Conservation (phyloP, 2,888 invertebrate species). For the Cephalotes varians region DNA sequence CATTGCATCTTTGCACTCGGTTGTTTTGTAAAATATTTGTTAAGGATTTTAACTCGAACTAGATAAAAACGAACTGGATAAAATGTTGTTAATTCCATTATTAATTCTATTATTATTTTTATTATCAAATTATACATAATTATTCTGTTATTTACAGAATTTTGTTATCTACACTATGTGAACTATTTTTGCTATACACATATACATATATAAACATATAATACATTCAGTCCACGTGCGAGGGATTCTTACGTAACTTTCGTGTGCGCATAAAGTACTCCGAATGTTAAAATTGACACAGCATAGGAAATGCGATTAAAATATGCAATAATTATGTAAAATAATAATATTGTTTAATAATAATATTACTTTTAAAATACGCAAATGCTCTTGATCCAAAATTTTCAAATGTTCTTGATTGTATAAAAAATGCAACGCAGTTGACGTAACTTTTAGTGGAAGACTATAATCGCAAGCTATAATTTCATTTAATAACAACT, state of each 20-base stretch:
- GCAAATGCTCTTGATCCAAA: not conserved
- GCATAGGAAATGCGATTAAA: not conserved
- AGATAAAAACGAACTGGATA: too few relatives aligned
- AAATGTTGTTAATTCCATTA: too few relatives aligned
- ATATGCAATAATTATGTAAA: not conserved
- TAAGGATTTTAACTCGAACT: not conserved
- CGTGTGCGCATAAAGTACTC: not conserved
- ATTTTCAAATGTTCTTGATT: not conserved
- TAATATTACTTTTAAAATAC: not conserved
- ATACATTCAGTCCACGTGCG: conserved; percentile 34
- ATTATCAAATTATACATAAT: not conserved
- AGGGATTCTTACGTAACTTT: conserved; percentile 29
- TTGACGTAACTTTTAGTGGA: not conserved
- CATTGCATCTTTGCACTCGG: not conserved
- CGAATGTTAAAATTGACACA: conserved; percentile 18
- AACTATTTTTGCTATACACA: not conserved
- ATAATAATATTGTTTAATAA: not conserved
- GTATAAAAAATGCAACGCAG: not conserved
- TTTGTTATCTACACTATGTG: too few relatives aligned
- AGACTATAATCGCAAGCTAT: not conserved
- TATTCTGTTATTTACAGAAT: not conserved
- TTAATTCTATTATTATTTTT: not conserved
- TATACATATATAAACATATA: not conserved
- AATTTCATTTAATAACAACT: conserved; percentile 30
- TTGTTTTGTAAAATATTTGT: not conserved